These are phyloP conservation scores for Virgularia gustaviana DNA, from an alignment of 92 coral and sea anemone species.

Conservation along the genomic window DNA sequence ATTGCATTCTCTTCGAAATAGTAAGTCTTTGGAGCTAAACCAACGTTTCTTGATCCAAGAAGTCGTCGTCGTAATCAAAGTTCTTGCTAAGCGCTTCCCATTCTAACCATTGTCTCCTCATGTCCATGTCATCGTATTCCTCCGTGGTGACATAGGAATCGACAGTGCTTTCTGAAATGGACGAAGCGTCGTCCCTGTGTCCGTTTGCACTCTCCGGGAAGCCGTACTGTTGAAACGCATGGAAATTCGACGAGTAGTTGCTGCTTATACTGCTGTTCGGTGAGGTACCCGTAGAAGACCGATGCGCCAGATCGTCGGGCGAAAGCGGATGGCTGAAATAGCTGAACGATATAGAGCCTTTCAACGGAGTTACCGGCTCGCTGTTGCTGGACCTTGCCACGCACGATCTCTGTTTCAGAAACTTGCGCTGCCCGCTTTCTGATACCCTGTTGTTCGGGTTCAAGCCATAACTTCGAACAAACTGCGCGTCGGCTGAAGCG, in stretches of 20 bases:
- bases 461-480: conserved; percentile 25
- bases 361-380: conserved; percentile 36
- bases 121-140: conserved; percentile 24
- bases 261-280: conserved; percentile 16
- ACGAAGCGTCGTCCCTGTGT: conserved; percentile 18
- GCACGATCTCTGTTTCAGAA: conserved; percentile 22
- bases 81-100: conserved; percentile 32
- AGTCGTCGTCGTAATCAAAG: conserved; percentile 6
- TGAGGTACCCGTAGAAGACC: conserved; percentile 18
- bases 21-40: too few relatives aligned
- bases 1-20: too few relatives aligned
- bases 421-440: neutral
- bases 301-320: neutral
- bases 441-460: neutral
- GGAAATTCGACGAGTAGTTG: conserved; percentile 7
- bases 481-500: conserved; percentile 28
- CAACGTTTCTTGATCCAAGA: conserved; percentile 33
- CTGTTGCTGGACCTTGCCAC: neutral
- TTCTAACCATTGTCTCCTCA: conserved; percentile 32
- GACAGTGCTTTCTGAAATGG: conserved; percentile 22
- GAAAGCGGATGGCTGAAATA: conserved; percentile 8
- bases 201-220: neutral
- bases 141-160: conserved; percentile 27
- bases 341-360: conserved; percentile 14
- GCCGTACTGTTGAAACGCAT: neutral